These are phyloP conservation scores for Huso huso DNA, from an alignment of 2,797 vertebrate genomes.

Conservation along the genomic window DNA sequence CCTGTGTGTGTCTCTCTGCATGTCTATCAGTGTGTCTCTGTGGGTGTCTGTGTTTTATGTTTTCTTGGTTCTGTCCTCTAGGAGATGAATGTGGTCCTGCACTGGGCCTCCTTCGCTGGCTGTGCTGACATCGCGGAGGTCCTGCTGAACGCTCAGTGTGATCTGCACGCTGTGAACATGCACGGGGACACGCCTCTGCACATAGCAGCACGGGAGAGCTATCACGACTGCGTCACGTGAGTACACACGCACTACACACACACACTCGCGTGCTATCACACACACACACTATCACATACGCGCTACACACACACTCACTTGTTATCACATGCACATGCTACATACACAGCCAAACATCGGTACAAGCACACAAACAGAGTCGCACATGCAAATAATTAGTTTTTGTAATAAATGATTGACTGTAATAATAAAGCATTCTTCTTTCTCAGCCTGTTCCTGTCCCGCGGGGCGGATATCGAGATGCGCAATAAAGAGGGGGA, in stretches of 20 bases:
- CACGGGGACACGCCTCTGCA: slow-evolving; percentile 89
- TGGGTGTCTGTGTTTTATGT: neutral
- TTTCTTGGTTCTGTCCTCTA: slow-evolving; percentile 23
- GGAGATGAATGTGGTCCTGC: slow-evolving; percentile 88
- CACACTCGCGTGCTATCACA: slow-evolving; percentile 6
- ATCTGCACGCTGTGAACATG: slow-evolving; percentile 73
- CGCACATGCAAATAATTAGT: too few relatives aligned
- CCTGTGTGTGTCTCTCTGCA: neutral
- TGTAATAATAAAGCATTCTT: neutral
- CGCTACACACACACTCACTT: slow-evolving; percentile 52
- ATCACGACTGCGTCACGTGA: slow-evolving; percentile 79
- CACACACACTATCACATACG: slow-evolving; percentile 40
- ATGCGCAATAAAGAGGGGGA: slow-evolving; percentile 83
- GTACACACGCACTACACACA: slow-evolving; percentile 44
- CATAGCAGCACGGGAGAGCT: slow-evolving; percentile 79
- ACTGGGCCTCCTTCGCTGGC: slow-evolving; percentile 89
- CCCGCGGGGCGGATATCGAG: slow-evolving; percentile 78
- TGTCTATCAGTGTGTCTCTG: neutral
- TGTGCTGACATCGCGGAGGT: slow-evolving; percentile 81
- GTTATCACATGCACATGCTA: slow-evolving; percentile 50
- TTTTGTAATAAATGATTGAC: neutral
- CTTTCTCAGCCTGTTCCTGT: slow-evolving; percentile 73
- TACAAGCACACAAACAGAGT: too few relatives aligned
- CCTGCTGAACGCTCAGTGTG: slow-evolving; percentile 77
- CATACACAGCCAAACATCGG: neutral